Base-by-base conservation (phyloP, 2,113 vertebrate genomes). In the Numida meleagris region DNA sequence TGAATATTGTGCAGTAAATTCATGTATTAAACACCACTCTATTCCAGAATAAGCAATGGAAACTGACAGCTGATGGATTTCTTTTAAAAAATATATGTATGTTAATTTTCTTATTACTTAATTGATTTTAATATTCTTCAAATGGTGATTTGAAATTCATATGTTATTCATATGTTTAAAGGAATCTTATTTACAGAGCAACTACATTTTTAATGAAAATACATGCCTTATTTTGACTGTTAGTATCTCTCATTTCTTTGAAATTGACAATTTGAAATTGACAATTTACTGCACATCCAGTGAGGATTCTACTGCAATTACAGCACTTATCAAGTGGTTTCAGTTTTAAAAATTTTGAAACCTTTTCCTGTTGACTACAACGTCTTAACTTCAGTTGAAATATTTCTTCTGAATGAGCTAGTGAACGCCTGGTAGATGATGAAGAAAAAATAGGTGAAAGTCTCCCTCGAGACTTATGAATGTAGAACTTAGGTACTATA, bases 41-140 rank as follows among this genome's bases (percentile, higher is more conserved):
- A 87, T 94, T 94, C 76, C 87, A 96, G 78, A 96, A 97, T 90
- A 97, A 97, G 97, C 96, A 97, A 93, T 96, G 70, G 96, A 97
- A 98, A 98, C 95, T 96, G 93, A 97, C 95, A 96, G 40, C 61
- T 96, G 95, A 97, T 97, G 96, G 97, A 97, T 98, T 97, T 97
- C 38, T 96, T 93, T 97, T 63, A 29, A 97, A 45, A 45, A 95
- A 95, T n/a, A n/a, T n/a, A n/a, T n/a, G n/a, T n/a, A n/a, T n/a
- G n/a, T n/a, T n/a, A n/a, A 96, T 96, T 97, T 96, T 82, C 59
- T 89, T 96, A 95, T 95, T 96, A 55, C 96, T 97, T 97, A 97
- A 97, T 97, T 97, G 94, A 97, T 97, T 97, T 96, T 95, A 92
- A 72, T 95, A 74, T 96, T 95, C 74, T 94, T 91, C 71, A 82